phyloP scores from a whole-genome alignment of 2,888 invertebrate genomes.

The Nowickia ferox region DNA sequence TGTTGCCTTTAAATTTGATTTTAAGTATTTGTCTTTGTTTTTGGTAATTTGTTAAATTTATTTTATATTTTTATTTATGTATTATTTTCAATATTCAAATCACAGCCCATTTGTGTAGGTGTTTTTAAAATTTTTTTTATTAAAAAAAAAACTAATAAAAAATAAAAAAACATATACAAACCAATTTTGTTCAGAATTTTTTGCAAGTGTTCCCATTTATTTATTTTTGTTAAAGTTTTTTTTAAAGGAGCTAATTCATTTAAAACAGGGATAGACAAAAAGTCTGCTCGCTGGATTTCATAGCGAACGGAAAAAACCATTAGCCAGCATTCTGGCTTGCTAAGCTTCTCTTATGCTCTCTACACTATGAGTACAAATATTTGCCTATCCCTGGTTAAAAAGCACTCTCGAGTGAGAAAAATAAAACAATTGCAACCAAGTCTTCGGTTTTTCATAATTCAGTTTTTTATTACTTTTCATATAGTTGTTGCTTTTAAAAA shows the following conservation, averaged over 20 bases:
- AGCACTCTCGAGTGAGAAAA: slow-evolving; percentile 32
- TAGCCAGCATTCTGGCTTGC: not conserved
- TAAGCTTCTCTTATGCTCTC: not conserved
- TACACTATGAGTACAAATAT: not conserved
- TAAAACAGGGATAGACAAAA: slow-evolving; percentile 27
- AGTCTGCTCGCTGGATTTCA: not conserved
- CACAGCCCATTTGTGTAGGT: slow-evolving; percentile 74
- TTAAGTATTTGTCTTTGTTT: slow-evolving; percentile 43
- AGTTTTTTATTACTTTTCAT: slow-evolving; percentile 68
- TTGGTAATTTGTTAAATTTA: slow-evolving; percentile 56
- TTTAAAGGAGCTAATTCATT: slow-evolving; percentile 43
- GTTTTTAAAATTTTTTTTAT: slow-evolving; percentile 63
- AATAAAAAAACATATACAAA: slow-evolving; percentile 68
- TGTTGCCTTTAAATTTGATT: slow-evolving; percentile 54
- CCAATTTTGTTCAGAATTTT: slow-evolving; percentile 58
- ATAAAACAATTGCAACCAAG: slow-evolving; percentile 69
- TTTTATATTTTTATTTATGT: slow-evolving; percentile 60
- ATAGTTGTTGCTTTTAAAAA: slow-evolving; percentile 54
- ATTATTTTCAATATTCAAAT: slow-evolving; percentile 73
- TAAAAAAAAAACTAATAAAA: slow-evolving; percentile 12
- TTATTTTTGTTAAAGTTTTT: slow-evolving; percentile 25
- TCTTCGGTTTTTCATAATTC: slow-evolving; percentile 68
- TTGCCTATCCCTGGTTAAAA: slow-evolving; percentile 28
- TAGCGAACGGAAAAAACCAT: not conserved
- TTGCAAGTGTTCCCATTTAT: slow-evolving; percentile 56